Conservation (phyloP, 2,888 invertebrate genomes). For the Automeris io region DNA sequence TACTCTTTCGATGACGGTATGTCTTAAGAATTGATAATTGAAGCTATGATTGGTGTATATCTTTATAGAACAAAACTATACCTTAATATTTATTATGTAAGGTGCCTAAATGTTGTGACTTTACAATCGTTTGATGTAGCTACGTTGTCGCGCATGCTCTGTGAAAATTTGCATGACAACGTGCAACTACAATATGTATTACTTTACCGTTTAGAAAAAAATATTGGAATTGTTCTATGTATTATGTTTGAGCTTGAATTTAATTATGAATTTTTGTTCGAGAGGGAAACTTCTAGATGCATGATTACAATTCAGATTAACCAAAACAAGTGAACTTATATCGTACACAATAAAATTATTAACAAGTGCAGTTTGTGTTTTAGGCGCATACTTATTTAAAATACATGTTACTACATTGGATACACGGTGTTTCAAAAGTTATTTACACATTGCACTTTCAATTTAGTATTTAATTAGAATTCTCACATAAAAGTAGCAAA, state of each 20-base stretch:
- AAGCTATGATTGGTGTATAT: not conserved
- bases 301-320: not conserved
- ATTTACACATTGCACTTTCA: not conserved
- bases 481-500: constrained; percentile 21
- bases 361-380: not conserved
- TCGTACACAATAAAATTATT: not conserved
- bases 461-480: no score
- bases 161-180: constrained; percentile 58
- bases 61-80: not conserved
- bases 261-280: not conserved
- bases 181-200: constrained; percentile 23
- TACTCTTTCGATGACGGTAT: constrained; percentile 61
- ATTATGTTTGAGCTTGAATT: not conserved
- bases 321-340: not conserved
- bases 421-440: not conserved
- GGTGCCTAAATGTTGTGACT: constrained; percentile 24
- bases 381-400: not conserved
- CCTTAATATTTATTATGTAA: constrained; percentile 4
- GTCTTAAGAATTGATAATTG: not conserved
- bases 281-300: not conserved
- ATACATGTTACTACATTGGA: not conserved
- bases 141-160: constrained; percentile 63
- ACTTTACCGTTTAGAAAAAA: not conserved
- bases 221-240: not conserved
- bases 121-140: constrained; percentile 37